These are phyloP conservation scores for Thereuonema tuberculata DNA, from an alignment of 1,140 invertebrate species.

Conservation along the genomic window DNA sequence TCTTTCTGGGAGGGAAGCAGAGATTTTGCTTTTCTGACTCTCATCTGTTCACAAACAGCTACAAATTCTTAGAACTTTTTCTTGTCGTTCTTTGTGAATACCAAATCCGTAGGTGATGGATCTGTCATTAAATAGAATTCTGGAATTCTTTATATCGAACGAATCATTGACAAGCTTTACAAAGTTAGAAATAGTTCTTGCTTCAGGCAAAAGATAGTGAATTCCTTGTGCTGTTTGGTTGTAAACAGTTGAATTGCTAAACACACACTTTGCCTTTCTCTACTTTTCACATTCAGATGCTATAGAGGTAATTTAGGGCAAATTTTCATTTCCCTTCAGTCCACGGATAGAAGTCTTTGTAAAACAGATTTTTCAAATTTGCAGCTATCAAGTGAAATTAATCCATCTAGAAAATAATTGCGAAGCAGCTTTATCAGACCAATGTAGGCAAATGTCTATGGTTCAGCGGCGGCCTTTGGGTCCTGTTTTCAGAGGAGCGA, in stretches of 20 bases:
- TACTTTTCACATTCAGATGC: not conserved
- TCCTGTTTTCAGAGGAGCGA: no score
- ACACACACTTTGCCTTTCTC: not conserved
- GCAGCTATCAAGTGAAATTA: not conserved
- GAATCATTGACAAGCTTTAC: not conserved
- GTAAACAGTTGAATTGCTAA: not conserved
- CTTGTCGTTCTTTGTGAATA: no score
- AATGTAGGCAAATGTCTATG: no score
- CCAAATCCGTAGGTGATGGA: not conserved
- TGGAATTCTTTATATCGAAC: not conserved
- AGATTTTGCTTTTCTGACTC: no score
- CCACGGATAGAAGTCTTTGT: not conserved
- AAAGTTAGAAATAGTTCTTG: not conserved
- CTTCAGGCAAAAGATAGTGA: not conserved
- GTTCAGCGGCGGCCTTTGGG: no score
- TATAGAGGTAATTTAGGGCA: not conserved
- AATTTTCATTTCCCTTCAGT: slow-evolving; percentile 1
- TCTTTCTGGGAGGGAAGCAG: no score
- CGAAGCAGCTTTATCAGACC: no score
- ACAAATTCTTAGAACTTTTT: no score
- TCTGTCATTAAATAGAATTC: not conserved
- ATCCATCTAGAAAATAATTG: not conserved
- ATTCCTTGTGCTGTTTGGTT: not conserved
- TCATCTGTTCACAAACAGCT: no score
- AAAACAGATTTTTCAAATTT: not conserved